Evolutionary conservation across 2,113 vertebrate species (phyloP).

Genomic region (Dromiciops gliroides): DNA sequence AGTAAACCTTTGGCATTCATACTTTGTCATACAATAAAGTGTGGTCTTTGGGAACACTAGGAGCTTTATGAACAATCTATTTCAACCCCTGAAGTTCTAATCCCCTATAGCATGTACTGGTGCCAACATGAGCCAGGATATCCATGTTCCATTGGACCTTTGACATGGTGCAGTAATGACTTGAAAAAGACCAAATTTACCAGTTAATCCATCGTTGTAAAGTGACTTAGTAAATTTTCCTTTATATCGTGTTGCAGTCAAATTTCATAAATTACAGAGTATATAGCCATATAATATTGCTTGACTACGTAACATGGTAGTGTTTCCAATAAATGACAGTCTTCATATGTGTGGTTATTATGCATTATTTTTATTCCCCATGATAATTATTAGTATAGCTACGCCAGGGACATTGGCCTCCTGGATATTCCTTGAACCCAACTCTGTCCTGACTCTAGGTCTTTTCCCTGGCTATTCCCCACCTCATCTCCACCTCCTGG

Average conservation of each 20-base stretch:
- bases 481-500: too few relatives aligned
- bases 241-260: background rate
- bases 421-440: too few relatives aligned
- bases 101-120: too few relatives aligned
- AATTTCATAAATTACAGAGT: constrained; percentile 13
- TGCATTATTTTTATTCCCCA: background rate
- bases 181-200: background rate
- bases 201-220: background rate
- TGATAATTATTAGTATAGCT: background rate
- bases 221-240: background rate
- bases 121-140: too few relatives aligned
- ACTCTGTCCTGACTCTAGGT: too few relatives aligned
- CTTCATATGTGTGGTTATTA: background rate
- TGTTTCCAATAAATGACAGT: background rate
- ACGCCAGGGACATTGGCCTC: background rate
- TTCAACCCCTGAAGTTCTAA: constrained; percentile 31
- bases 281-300: background rate
- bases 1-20: background rate
- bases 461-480: too few relatives aligned
- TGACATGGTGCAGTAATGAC: background rate
- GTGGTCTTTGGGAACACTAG: background rate
- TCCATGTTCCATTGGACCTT: background rate
- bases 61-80: background rate
- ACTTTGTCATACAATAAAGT: constrained; percentile 27
- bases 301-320: background rate